Percentiles rank a stretch among this genome's conserved stretches.
These are phyloP conservation scores for Priocnemis perturbator DNA, from an alignment of 2,888 invertebrate genomes.

Conservation along the genomic window DNA sequence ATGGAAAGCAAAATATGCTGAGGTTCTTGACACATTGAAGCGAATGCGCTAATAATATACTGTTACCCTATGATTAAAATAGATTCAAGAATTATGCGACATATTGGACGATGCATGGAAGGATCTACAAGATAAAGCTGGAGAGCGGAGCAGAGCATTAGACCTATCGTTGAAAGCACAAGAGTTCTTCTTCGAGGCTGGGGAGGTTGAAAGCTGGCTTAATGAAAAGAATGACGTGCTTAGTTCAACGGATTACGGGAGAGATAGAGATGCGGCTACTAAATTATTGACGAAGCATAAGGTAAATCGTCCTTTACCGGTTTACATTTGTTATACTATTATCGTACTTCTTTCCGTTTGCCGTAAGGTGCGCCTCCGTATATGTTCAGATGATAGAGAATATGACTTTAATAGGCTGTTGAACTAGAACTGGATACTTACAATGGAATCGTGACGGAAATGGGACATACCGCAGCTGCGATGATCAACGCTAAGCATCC, in stretches of 20 bases:
- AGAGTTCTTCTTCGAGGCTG: constrained; percentile 93
- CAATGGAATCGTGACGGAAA: constrained; percentile 92
- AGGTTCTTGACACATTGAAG: background rate
- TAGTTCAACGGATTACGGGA: constrained; percentile 90
- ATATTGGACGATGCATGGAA: constrained; percentile 85
- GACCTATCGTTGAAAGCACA: constrained; percentile 93
- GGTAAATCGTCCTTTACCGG: constrained; percentile 74
- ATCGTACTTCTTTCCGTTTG: background rate
- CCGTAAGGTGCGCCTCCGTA: background rate
- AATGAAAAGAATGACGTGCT: constrained; percentile 90
- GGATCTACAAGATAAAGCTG: constrained; percentile 83
- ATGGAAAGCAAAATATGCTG: no score
- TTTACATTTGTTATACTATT: background rate
- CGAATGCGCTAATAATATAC: background rate
- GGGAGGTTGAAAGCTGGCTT: constrained; percentile 95
- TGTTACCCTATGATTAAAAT: constrained; percentile 32
- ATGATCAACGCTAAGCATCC: constrained; percentile 90
- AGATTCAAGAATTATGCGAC: constrained; percentile 86
- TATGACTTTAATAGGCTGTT: constrained; percentile 80
- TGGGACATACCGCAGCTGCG: constrained; percentile 89
- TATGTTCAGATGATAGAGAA: constrained; percentile 2
- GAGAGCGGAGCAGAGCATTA: constrained; percentile 84
- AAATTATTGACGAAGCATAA: constrained; percentile 96
- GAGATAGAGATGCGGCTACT: constrained; percentile 92
- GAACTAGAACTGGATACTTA: constrained; percentile 95